Percentiles rank a stretch among this genome's conserved stretches.
phyloP scores from a whole-genome alignment of 2,888 invertebrate species.

The Sepioteuthis lessoniana region DNA sequence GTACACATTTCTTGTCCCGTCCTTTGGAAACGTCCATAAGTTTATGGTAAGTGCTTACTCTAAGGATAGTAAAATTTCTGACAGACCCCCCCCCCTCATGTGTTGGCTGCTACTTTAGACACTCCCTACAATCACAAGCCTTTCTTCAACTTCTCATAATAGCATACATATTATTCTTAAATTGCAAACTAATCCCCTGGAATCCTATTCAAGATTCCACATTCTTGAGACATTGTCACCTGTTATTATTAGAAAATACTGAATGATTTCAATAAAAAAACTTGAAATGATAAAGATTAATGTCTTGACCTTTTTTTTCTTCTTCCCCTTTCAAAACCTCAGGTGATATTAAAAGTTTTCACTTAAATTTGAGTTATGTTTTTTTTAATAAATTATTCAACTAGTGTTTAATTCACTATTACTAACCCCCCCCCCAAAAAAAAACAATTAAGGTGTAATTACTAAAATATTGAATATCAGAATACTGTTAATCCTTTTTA shows the following conservation, averaged over 20 bases:
- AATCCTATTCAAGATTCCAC: neutral
- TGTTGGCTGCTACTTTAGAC: neutral
- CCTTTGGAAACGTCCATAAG: no score
- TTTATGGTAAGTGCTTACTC: no score
- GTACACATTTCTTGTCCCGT: no score
- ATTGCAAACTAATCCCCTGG: neutral
- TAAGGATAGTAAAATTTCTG: no score
- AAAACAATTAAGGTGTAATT: no score
- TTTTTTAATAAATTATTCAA: no score
- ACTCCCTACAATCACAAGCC: neutral
- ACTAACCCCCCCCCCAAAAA: no score
- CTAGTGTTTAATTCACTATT: no score
- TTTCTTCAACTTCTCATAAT: neutral
- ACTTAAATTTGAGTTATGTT: neutral
- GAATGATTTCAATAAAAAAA: neutral
- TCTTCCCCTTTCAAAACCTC: neutral
- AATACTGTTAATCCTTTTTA: no score
- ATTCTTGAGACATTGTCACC: neutral
- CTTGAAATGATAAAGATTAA: neutral
- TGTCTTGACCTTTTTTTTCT: neutral
- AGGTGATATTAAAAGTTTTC: neutral
- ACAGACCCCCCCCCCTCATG: no score
- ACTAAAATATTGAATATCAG: no score
- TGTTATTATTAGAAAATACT: constrained; percentile 17
- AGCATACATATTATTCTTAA: neutral